Conservation (phyloP, 1,140 invertebrate genomes). For the Habropoda laboriosa region DNA sequence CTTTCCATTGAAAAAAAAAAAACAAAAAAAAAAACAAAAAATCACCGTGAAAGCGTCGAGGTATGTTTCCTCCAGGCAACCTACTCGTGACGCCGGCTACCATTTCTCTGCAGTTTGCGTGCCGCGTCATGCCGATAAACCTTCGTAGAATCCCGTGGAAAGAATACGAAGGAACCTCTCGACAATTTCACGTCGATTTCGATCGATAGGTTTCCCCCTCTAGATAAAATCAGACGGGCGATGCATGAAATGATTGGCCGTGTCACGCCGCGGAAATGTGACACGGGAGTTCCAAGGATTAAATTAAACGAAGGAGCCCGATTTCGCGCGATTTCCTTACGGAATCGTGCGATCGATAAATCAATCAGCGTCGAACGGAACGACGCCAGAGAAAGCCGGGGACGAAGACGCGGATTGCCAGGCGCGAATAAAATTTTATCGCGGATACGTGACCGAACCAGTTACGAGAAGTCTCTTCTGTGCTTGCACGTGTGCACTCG, state of each 20-base stretch:
- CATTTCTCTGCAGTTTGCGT: constrained; percentile 32
- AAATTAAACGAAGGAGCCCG: constrained; percentile 30
- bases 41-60: background rate
- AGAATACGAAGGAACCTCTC: background rate
- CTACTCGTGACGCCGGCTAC: constrained; percentile 11
- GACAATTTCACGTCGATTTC: constrained; percentile 1
- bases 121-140: constrained; percentile 31
- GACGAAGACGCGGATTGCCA: constrained; percentile 1
- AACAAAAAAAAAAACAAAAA: background rate
- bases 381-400: constrained; percentile 13
- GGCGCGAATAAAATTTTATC: constrained; percentile 41
- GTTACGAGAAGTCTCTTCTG: constrained; percentile 22
- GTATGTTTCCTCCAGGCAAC: constrained; percentile 18
- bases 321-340: background rate
- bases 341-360: constrained; percentile 27
- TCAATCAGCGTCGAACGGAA: constrained; percentile 19
- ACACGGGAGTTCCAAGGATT: constrained; percentile 2
- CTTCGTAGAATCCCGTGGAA: background rate
- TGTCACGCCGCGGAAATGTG: background rate
- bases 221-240: background rate
- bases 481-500: constrained; percentile 9
- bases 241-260: background rate
- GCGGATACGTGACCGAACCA: constrained; percentile 40
- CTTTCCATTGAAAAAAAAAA: background rate
- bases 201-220: constrained; percentile 2